Evolutionary conservation across 2,797 vertebrate genomes (phyloP), one percentile per base, ranked within the genome.

Genomic region (Acanthornis magna): DNA sequence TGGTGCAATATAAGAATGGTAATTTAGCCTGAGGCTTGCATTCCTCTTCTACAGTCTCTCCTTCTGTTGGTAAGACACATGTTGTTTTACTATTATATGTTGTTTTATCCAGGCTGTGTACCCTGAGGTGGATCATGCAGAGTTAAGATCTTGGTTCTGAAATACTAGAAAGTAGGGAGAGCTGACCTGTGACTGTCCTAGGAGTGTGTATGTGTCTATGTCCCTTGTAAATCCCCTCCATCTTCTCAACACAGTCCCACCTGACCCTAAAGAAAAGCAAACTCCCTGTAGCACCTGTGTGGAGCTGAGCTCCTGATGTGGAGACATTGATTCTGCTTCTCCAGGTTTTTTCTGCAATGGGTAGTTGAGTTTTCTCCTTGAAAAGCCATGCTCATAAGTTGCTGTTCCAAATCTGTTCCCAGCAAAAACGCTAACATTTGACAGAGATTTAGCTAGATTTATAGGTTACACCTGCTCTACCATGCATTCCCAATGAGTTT

Each of bases 261-360:
- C 23, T 42, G 16, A 67, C 27, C 27, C 26, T 26, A 16, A 40
- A 34, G 62, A 53, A 57, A 18, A 29, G n/a, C 40, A 27, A 12
- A 11, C 9, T 7, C 53, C 53, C 30, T 22, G 26, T 65, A 36
- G 38, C 23, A 19, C 19, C n/a, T 16, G 2, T 0, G 0, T 19
- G 0, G 1, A 60, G 45, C 45, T 3, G 25, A 73, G 43, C 74
- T 72, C 50, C 23, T 1, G 0, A 0, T 1, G n/a, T 25, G 34
- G 36, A n/a, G 25, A 32, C 17, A 5, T 2, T 1, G 17, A 10
- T 76, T 60, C 50, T 55, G 19, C 42, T 60, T 43, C 65, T 38
- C 45, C 17, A 2, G 23, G 13, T 32, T 54, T 43, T 30, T 51
- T 32, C 75, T 66, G 42, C 10, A 16, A 0, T 12, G 38, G 30